phyloP scores from a whole-genome alignment of 1,140 invertebrate genomes.

The Dufourea novaeangliae region DNA sequence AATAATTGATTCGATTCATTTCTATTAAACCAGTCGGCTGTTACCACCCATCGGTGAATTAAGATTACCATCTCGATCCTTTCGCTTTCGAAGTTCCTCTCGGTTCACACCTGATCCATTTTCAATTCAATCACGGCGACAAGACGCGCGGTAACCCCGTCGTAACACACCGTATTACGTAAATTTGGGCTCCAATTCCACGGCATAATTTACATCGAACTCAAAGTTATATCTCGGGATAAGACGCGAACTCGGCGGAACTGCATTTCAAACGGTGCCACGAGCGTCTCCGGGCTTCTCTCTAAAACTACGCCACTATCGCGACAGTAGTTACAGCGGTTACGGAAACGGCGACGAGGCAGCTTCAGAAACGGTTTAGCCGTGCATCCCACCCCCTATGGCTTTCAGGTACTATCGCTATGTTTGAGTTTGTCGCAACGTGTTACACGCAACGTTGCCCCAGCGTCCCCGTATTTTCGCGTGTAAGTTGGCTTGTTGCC shows the following conservation, averaged over 20 bases:
- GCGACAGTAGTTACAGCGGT: slow-evolving; percentile 46
- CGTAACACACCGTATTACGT: slow-evolving; percentile 16
- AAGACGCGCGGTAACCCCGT: background rate
- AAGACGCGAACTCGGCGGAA: slow-evolving; percentile 47
- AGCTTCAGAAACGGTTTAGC: slow-evolving; percentile 51
- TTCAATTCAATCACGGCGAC: slow-evolving; percentile 33
- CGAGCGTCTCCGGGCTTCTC: slow-evolving; percentile 32
- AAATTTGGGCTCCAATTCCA: slow-evolving; percentile 27
- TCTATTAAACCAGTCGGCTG: background rate
- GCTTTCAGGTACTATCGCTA: slow-evolving; percentile 52
- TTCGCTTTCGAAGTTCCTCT: background rate
- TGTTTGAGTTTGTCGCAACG: slow-evolving; percentile 68
- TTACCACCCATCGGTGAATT: background rate
- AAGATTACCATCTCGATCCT: slow-evolving; percentile 2
- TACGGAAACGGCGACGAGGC: slow-evolving; percentile 51
- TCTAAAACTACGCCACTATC: slow-evolving; percentile 36
- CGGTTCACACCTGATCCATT: slow-evolving; percentile 34
- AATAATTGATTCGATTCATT: background rate
- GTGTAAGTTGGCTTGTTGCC: slow-evolving; percentile 63
- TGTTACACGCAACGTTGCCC: slow-evolving; percentile 64
- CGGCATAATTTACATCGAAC: slow-evolving; percentile 42
- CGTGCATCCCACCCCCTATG: background rate
- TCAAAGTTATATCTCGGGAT: slow-evolving; percentile 53
- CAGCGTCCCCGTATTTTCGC: slow-evolving; percentile 6
- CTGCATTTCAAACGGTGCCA: slow-evolving; percentile 39